A percentile compares a stretch with the other conserved stretches of the same genome.
These are phyloP conservation scores for Pangasius larnaudii DNA, from an alignment of 2,797 vertebrate genomes.

Conservation along the genomic window DNA sequence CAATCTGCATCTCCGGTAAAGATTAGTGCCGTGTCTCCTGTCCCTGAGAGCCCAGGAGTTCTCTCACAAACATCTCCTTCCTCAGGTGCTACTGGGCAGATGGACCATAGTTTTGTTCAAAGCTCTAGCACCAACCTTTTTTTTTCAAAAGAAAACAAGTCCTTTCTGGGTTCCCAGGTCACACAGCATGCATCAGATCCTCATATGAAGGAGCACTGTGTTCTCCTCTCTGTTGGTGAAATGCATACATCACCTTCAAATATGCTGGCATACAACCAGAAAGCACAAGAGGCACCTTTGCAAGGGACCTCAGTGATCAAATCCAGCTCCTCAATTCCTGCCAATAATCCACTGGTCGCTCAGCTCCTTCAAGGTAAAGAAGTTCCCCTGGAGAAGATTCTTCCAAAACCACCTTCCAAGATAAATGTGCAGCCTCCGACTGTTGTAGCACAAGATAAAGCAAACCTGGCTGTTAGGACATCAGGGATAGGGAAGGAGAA, in stretches of 20 bases:
- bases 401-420: conserved; percentile 85
- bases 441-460: conserved; percentile 57
- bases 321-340: conserved; percentile 82
- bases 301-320: conserved; percentile 66
- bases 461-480: conserved; percentile 11
- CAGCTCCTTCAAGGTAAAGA: conserved; percentile 93
- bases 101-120: conserved; percentile 55
- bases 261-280: conserved; percentile 62
- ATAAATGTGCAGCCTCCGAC: conserved; percentile 71
- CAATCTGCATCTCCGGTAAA: conserved; percentile 59
- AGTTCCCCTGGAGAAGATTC: conserved; percentile 91
- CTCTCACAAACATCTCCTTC: conserved; percentile 40
- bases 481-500: conserved; percentile 15
- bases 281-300: conserved; percentile 61
- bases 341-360: conserved; percentile 92
- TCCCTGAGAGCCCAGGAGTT: conserved; percentile 45
- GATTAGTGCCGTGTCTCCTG: conserved; percentile 51
- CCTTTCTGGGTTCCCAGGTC: conserved; percentile 39
- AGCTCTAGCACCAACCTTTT: conserved; percentile 47
- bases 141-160: conserved; percentile 55
- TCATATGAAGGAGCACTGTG: conserved; percentile 16
- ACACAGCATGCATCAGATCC: conserved; percentile 44
- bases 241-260: conserved; percentile 47
- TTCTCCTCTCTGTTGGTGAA: conserved; percentile 46
- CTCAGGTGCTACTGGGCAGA: conserved; percentile 52